phyloP scores from a whole-genome alignment of 2,113 vertebrate genomes.

The Paradisaea rubra region DNA sequence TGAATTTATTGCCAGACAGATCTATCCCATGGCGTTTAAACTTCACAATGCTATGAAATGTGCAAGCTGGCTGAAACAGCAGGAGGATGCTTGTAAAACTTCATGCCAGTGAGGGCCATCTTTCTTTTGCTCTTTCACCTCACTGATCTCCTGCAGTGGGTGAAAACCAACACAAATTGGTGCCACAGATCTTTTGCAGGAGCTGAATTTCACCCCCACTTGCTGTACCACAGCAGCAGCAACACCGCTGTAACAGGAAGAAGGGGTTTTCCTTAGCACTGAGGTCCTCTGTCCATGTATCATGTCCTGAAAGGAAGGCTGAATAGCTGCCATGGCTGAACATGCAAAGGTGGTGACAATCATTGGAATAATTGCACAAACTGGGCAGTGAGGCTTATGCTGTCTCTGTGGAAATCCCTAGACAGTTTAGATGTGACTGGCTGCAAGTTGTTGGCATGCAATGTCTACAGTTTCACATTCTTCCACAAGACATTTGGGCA shows the following conservation, averaged over 20 bases:
- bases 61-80: background rate
- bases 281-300: background rate
- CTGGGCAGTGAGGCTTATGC: background rate
- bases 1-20: conserved; percentile 46
- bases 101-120: background rate
- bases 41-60: background rate
- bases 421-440: background rate
- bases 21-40: conserved; percentile 24
- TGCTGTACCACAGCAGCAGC: background rate
- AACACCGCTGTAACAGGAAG: background rate
- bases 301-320: background rate
- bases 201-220: background rate
- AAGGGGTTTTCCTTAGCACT: background rate
- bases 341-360: background rate
- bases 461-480: background rate
- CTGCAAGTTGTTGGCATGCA: background rate
- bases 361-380: background rate
- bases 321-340: background rate
- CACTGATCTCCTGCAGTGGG: background rate
- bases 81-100: conserved; percentile 8
- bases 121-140: background rate
- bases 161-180: conserved; percentile 11
- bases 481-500: background rate
- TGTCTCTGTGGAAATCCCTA: background rate
- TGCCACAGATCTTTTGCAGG: conserved; percentile 15